Evolutionary conservation across 1,140 invertebrate genomes (phyloP).

Genomic region (Neelides sp.): DNA sequence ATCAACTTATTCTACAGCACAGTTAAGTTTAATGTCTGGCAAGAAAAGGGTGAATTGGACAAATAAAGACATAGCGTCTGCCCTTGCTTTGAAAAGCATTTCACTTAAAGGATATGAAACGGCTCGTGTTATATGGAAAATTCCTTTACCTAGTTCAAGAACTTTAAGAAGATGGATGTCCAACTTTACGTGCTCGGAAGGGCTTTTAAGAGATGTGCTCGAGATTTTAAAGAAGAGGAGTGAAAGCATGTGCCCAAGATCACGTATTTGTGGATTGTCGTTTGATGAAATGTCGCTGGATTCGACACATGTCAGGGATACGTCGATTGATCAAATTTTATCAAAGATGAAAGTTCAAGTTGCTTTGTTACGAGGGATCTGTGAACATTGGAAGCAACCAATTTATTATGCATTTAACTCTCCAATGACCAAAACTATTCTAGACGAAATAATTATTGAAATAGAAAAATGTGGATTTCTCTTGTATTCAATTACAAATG

Average conservation of each 20-base stretch:
- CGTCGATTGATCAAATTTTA: slow-evolving; percentile 7
- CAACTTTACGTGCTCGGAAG: neutral
- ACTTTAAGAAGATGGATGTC: slow-evolving; percentile 3
- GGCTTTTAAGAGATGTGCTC: slow-evolving; percentile 9
- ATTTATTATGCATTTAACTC: slow-evolving; percentile 24
- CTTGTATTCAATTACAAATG: slow-evolving; percentile 6
- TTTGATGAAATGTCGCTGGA: slow-evolving; percentile 28
- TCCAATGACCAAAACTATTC: slow-evolving; percentile 6
- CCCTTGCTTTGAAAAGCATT: slow-evolving; percentile 2
- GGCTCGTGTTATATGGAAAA: neutral
- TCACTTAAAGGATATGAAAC: slow-evolving; percentile 14
- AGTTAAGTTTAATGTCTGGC: neutral
- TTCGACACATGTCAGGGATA: slow-evolving; percentile 9
- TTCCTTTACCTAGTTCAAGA: slow-evolving; percentile 8
- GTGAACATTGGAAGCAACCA: slow-evolving; percentile 18
- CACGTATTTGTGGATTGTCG: neutral
- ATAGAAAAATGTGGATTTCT: slow-evolving; percentile 10
- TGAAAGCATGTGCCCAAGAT: neutral
- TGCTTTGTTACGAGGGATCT: slow-evolving; percentile 13
- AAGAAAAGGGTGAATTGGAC: neutral
- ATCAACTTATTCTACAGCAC: neutral
- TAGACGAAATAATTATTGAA: slow-evolving; percentile 8
- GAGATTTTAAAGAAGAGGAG: neutral
- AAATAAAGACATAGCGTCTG: slow-evolving; percentile 4
- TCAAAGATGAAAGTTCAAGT: slow-evolving; percentile 25